phyloP scores from a whole-genome alignment of 2,888 invertebrate genomes.

The Caenorhabditis becei region DNA sequence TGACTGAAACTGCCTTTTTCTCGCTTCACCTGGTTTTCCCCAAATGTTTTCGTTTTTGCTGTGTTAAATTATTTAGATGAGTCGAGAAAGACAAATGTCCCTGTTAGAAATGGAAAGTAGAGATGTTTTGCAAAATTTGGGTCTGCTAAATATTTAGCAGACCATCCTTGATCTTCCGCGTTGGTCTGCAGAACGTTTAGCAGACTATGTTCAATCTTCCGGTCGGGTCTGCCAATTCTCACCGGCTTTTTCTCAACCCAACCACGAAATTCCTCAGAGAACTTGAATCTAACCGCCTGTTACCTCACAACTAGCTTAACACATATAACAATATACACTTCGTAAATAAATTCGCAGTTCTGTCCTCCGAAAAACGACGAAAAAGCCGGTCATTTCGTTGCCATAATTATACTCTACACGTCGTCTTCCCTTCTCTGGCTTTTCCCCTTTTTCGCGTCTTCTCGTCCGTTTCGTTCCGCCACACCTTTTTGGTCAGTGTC shows the following conservation, averaged over 20 bases:
- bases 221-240: too few relatives aligned
- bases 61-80: not conserved
- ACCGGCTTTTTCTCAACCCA: too few relatives aligned
- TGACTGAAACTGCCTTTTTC: not conserved
- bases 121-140: too few relatives aligned
- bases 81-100: not conserved
- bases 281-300: not conserved
- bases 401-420: conserved; percentile 40
- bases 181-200: too few relatives aligned
- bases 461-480: conserved; percentile 41
- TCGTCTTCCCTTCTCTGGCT: conserved; percentile 17
- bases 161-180: too few relatives aligned
- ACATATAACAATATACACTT: conserved; percentile 2
- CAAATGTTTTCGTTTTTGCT: not conserved
- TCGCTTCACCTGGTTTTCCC: not conserved
- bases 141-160: too few relatives aligned
- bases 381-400: conserved; percentile 32
- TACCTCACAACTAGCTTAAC: conserved; percentile 10
- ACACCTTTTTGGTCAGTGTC: conserved; percentile 43
- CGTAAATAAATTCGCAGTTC: conserved; percentile 4
- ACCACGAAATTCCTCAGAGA: too few relatives aligned
- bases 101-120: too few relatives aligned
- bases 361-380: not conserved
- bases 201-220: too few relatives aligned
- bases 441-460: conserved; percentile 8